A percentile compares a stretch with the other conserved stretches of the same genome.
phyloP scores from a whole-genome alignment of 1,140 invertebrate genomes.

The Globodera rostochiensis region DNA sequence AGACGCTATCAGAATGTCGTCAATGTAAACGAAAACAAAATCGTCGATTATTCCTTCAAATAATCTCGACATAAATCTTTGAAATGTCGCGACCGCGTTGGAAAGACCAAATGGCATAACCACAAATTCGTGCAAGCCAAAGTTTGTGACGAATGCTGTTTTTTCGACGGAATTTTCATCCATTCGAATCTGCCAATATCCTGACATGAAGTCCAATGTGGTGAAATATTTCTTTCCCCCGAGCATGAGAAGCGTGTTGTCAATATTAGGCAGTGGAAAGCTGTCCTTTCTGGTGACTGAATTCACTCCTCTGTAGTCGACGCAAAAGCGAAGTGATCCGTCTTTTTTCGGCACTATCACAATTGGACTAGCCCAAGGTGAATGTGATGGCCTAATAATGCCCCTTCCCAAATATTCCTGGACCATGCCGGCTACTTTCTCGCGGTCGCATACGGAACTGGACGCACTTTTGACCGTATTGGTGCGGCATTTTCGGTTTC shows the following conservation, averaged over 20 bases:
- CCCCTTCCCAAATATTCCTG: not conserved
- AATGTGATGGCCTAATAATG: constrained; percentile 38
- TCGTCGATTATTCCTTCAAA: constrained; percentile 2
- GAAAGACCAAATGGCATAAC: constrained; percentile 68
- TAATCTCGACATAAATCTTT: constrained; percentile 67
- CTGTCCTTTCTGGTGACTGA: constrained; percentile 66
- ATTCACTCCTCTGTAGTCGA: constrained; percentile 69
- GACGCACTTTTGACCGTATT: not conserved
- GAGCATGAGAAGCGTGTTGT: constrained; percentile 47
- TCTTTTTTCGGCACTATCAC: constrained; percentile 70
- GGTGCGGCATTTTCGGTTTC: not conserved
- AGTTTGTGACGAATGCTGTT: constrained; percentile 44
- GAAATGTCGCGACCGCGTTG: constrained; percentile 67
- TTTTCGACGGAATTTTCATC: constrained; percentile 26
- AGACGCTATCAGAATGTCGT: not conserved
- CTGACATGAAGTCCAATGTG: constrained; percentile 59
- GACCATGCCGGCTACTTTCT: not conserved
- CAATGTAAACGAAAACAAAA: not conserved
- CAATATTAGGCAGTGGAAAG: constrained; percentile 69
- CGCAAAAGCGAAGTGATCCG: constrained; percentile 65
- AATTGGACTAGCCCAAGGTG: constrained; percentile 68
- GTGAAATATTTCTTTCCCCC: constrained; percentile 60
- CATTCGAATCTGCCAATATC: constrained; percentile 48
- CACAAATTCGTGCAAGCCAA: constrained; percentile 65
- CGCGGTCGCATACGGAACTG: not conserved